phyloP scores from a whole-genome alignment of 2,797 vertebrate species.

The Oceanodroma leucorhoa region DNA sequence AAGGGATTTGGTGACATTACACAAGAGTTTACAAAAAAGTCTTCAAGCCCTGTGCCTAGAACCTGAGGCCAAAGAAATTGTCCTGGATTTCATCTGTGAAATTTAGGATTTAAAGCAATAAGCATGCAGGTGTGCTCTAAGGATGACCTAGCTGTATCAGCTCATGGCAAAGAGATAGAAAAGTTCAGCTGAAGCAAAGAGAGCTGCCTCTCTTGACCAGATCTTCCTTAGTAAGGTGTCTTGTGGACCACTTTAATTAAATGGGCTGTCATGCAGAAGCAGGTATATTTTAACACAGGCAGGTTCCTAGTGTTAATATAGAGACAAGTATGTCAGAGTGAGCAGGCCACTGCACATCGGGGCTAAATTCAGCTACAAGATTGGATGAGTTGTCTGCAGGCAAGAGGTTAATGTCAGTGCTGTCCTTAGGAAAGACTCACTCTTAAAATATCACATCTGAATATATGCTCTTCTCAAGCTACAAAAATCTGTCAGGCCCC shows the following conservation, averaged over 20 bases:
- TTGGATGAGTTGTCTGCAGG: neutral
- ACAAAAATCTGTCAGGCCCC: constrained; percentile 38
- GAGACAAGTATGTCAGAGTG: neutral
- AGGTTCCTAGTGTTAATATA: neutral
- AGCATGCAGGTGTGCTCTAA: neutral
- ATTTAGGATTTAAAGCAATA: neutral
- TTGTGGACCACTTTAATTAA: neutral
- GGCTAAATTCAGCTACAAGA: neutral
- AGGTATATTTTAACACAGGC: neutral
- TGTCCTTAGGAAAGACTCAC: constrained; percentile 19
- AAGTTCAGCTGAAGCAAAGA: neutral
- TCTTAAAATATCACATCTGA: constrained; percentile 53
- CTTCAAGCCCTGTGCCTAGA: neutral
- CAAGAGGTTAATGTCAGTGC: constrained; percentile 41
- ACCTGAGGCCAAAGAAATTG: neutral
- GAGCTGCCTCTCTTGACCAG: neutral
- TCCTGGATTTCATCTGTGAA: neutral
- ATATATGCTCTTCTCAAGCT: constrained; percentile 27
- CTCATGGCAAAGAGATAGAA: neutral
- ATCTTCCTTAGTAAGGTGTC: neutral
- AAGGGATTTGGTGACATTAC: neutral
- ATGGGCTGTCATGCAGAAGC: neutral
- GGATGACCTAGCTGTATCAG: neutral
- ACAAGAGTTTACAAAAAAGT: neutral
- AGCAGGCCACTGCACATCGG: neutral